A percentile compares a stretch with the other conserved stretches of the same genome.
Evolutionary conservation across 2,113 vertebrate genomes (phyloP).

Genomic region (Ctenomys sociabilis): DNA sequence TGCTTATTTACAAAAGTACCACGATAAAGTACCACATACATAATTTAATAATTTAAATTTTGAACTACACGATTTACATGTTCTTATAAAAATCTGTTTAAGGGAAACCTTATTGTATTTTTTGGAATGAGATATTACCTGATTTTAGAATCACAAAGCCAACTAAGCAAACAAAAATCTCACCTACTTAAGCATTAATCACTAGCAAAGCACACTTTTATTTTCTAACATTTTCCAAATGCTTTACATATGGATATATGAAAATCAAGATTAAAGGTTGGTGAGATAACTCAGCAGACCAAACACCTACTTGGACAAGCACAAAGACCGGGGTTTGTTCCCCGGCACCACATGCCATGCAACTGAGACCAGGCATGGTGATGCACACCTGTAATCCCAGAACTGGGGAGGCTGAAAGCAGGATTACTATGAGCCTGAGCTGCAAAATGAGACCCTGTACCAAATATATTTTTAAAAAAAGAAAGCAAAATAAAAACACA

Average conservation of each 20-base stretch:
- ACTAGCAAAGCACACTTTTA: conserved; percentile 31
- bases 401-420: too few relatives aligned
- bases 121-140: neutral
- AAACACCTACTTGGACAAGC: too few relatives aligned
- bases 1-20: conserved; percentile 23
- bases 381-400: too few relatives aligned
- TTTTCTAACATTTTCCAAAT: neutral
- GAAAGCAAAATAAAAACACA: too few relatives aligned
- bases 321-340: too few relatives aligned
- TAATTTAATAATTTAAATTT: neutral
- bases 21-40: neutral
- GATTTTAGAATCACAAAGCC: neutral
- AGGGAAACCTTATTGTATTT: neutral
- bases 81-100: conserved; percentile 24
- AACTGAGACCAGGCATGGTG: too few relatives aligned
- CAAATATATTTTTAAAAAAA: too few relatives aligned
- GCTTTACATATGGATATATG: neutral
- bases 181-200: neutral
- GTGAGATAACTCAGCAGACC: too few relatives aligned
- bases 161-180: neutral
- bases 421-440: too few relatives aligned
- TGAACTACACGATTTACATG: conserved; percentile 1
- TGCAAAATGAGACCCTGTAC: too few relatives aligned
- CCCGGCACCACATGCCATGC: too few relatives aligned
- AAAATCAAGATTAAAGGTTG: neutral